A percentile compares a stretch with the other conserved stretches of the same genome.
Conservation (phyloP, 2,113 vertebrate species). For the Furnarius figulus region DNA sequence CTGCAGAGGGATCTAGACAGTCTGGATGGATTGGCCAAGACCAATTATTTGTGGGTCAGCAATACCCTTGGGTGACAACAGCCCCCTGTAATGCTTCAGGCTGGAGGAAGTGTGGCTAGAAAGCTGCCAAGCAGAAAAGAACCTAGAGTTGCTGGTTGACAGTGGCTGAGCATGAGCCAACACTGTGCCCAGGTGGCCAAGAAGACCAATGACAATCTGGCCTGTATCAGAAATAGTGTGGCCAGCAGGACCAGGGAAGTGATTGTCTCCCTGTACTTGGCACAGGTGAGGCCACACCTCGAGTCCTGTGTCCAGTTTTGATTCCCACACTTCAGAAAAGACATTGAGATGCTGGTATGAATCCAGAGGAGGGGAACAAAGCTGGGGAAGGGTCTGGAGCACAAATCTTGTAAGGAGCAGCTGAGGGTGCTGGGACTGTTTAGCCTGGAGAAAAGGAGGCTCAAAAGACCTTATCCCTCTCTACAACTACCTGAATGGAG, state of each 20-base stretch:
- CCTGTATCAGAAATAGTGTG: neutral
- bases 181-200: neutral
- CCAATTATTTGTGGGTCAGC: neutral
- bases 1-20: neutral
- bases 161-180: neutral
- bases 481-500: neutral
- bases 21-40: neutral
- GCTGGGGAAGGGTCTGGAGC: neutral
- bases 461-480: neutral
- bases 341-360: neutral
- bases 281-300: neutral
- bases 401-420: neutral
- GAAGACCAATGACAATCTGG: neutral
- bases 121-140: neutral
- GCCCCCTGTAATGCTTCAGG: neutral
- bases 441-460: neutral
- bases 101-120: neutral
- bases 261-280: neutral
- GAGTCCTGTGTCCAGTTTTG: neutral
- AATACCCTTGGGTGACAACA: neutral
- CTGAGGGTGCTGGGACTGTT: neutral
- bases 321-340: neutral
- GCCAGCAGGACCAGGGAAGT: neutral
- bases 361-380: neutral
- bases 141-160: neutral